Conservation (phyloP, 2,797 vertebrate species). For the Chaunax sp. region DNA sequence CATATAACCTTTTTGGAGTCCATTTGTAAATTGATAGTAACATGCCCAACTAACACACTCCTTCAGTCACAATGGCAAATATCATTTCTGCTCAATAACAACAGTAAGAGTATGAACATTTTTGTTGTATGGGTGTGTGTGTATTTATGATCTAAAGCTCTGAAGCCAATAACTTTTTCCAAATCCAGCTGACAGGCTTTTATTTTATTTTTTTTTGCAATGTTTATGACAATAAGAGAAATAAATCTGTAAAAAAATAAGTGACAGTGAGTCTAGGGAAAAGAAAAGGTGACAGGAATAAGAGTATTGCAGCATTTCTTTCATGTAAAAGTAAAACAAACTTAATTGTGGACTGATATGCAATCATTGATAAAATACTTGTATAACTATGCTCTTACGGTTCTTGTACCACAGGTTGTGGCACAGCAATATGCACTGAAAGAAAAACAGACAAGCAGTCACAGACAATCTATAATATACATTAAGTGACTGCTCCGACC, state of each 20-base stretch:
- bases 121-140: constrained; percentile 65
- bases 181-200: constrained; percentile 54
- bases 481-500: constrained; percentile 31
- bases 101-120: constrained; percentile 53
- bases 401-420: constrained; percentile 34
- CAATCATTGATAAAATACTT: constrained; percentile 27
- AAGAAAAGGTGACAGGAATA: constrained; percentile 33
- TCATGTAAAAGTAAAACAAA: constrained; percentile 33
- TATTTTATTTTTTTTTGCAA: constrained; percentile 29
- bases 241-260: constrained; percentile 29
- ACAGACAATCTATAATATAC: constrained; percentile 67
- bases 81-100: constrained; percentile 70
- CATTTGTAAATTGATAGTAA: constrained; percentile 78
- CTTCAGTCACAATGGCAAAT: constrained; percentile 49
- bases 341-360: constrained; percentile 29
- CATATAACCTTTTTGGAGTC: constrained; percentile 67
- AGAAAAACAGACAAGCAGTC: constrained; percentile 39
- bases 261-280: constrained; percentile 24
- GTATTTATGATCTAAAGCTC: constrained; percentile 69
- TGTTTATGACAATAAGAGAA: constrained; percentile 25
- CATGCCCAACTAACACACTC: constrained; percentile 61
- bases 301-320: constrained; percentile 24
- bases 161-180: constrained; percentile 58
- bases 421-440: constrained; percentile 27
- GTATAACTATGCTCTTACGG: constrained; percentile 27